Percentiles rank a stretch among this genome's conserved stretches.
These are phyloP conservation scores for Drosophila mauritiana DNA, from an alignment of 1,140 invertebrate species.

Conservation along the genomic window DNA sequence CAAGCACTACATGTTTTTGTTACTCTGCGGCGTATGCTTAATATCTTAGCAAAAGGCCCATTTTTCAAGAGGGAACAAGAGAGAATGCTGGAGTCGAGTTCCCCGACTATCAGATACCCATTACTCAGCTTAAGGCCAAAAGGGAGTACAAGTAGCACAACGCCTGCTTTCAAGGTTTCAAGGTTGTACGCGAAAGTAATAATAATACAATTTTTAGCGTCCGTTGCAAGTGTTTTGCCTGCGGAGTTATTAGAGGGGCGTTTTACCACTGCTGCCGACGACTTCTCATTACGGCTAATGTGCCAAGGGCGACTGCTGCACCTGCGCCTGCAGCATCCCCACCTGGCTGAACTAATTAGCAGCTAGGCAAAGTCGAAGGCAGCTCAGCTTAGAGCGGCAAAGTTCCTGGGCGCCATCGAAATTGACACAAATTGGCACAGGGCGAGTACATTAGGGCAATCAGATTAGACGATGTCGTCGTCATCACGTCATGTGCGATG, in stretches of 20 bases:
- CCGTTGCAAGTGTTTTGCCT: not conserved
- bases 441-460: conserved; percentile 66
- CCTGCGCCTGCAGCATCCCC: conserved; percentile 5
- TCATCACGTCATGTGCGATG: conserved; percentile 53
- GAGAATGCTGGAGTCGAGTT: no score
- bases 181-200: no score
- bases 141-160: no score
- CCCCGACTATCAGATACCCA: no score
- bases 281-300: conserved; percentile 31
- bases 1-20: no score
- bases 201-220: no score
- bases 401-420: conserved; percentile 21
- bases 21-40: no score
- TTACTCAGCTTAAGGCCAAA: no score
- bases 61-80: no score
- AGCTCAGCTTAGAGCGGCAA: not conserved
- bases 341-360: conserved; percentile 30
- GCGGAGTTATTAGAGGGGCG: not conserved
- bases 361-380: conserved; percentile 12
- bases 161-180: no score
- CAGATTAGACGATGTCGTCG: conserved; percentile 57
- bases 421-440: conserved; percentile 74
- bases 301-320: conserved; percentile 34
- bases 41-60: no score
- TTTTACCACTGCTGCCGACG: not conserved